phyloP scores from a whole-genome alignment of 2,888 invertebrate genomes.

The Acleris emargana region DNA sequence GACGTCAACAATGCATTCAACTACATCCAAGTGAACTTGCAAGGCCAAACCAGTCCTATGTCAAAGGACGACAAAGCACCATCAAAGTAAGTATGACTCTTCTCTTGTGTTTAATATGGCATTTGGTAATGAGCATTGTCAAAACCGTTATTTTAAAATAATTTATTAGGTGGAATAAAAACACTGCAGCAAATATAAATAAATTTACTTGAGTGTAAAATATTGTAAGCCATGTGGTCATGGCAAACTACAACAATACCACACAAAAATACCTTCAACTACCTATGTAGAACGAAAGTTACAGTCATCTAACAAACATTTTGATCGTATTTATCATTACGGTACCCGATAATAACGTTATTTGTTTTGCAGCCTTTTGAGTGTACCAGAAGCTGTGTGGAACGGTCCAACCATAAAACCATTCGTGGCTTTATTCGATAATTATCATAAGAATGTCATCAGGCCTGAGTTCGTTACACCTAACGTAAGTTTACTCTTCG shows the following conservation, averaged over 20 bases:
- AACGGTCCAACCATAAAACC: slow-evolving; percentile 87
- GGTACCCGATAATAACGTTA: too few relatives aligned
- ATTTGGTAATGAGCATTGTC: too few relatives aligned
- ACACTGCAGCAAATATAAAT: too few relatives aligned
- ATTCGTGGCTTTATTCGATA: slow-evolving; percentile 88
- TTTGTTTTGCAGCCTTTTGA: slow-evolving; percentile 84
- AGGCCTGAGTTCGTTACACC: slow-evolving; percentile 87
- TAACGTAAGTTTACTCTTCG: slow-evolving; percentile 60
- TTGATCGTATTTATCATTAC: too few relatives aligned
- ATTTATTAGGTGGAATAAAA: too few relatives aligned
- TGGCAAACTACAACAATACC: not conserved
- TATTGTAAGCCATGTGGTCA: not conserved
- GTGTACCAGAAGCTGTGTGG: slow-evolving; percentile 85
- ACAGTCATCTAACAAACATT: too few relatives aligned
- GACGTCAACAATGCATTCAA: slow-evolving; percentile 90
- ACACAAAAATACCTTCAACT: too few relatives aligned
- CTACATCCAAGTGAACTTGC: slow-evolving; percentile 88
- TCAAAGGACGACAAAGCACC: slow-evolving; percentile 89
- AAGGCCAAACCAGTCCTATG: slow-evolving; percentile 88
- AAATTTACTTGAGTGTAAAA: too few relatives aligned
- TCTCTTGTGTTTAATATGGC: too few relatives aligned
- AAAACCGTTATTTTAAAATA: too few relatives aligned
- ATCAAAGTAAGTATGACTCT: slow-evolving; percentile 84
- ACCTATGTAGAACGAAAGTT: too few relatives aligned
- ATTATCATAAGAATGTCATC: slow-evolving; percentile 88